Percentiles rank a stretch among this genome's conserved stretches.
phyloP scores from a whole-genome alignment of 2,113 vertebrate species.

The Dasypus novemcinctus region DNA sequence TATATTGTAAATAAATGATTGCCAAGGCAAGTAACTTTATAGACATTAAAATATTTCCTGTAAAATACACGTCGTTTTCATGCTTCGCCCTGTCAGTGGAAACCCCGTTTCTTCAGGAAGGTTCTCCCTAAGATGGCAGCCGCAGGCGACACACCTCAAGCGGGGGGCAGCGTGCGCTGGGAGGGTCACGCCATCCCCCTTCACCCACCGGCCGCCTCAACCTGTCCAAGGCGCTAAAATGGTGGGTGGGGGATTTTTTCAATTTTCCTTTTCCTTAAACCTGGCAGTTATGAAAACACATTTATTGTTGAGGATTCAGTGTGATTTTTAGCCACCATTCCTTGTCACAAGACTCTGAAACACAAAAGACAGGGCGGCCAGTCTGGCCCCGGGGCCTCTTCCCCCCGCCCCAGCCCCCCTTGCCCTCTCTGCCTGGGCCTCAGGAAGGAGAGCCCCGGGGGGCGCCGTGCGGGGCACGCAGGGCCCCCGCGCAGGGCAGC shows the following conservation, averaged over 20 bases:
- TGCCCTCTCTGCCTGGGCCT: not conserved
- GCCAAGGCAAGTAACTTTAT: constrained; percentile 84
- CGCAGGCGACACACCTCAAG: no score
- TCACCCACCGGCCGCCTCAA: no score
- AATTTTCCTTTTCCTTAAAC: not conserved
- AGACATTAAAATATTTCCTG: constrained; percentile 76
- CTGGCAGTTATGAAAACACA: not conserved
- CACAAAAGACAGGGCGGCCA: not conserved
- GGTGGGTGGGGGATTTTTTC: no score
- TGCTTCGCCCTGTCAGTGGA: constrained; percentile 33
- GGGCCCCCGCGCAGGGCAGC: not conserved
- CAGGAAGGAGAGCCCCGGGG: not conserved
- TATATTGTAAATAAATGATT: constrained; percentile 85
- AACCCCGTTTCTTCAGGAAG: not conserved
- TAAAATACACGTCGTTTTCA: constrained; percentile 62
- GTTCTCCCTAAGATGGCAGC: not conserved
- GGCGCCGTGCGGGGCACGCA: not conserved
- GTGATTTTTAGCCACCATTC: not conserved
- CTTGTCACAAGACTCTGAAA: not conserved
- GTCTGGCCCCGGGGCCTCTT: not conserved
- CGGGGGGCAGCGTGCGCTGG: no score
- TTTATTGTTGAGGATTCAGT: not conserved
- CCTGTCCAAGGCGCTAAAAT: no score
- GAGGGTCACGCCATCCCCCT: no score
- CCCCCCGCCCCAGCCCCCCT: not conserved